Conservation (phyloP, 1,140 invertebrate species). For the Platyscapa corneri region DNA sequence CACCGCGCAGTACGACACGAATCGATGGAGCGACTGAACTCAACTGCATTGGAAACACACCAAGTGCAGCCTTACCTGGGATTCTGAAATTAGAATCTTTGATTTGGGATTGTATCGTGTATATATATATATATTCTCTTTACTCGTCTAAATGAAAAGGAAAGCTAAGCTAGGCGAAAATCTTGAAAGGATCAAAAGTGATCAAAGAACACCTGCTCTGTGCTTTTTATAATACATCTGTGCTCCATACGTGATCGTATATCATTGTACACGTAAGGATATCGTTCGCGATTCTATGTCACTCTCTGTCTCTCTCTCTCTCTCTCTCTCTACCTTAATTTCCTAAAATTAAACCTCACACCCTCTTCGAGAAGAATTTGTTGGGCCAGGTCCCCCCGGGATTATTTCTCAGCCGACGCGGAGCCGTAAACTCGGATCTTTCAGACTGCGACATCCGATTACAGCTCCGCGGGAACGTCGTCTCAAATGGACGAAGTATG, state of each 20-base stretch:
- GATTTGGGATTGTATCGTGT: no score
- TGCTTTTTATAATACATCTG: neutral
- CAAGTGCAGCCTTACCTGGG: no score
- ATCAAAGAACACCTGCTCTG: neutral
- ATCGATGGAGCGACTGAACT: no score
- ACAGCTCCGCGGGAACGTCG: slow-evolving; percentile 41
- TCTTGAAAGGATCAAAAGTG: neutral
- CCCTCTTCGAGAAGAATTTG: neutral
- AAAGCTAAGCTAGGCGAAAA: neutral
- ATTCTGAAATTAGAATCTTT: no score
- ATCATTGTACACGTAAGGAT: no score
- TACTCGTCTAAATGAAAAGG: neutral
- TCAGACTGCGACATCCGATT: neutral
- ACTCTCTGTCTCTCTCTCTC: no score
- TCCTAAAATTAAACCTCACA: neutral
- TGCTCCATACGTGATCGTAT: neutral
- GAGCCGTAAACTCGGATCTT: neutral
- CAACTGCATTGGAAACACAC: no score
- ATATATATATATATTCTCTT: no score
- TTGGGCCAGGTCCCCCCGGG: neutral
- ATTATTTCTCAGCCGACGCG: neutral
- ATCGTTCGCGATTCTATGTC: no score
- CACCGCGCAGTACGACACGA: no score
- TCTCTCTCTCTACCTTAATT: no score
- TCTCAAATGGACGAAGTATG: slow-evolving; percentile 49